Evolutionary conservation across 2,888 invertebrate genomes (phyloP).

Genomic region (Loripinus fragilis): DNA sequence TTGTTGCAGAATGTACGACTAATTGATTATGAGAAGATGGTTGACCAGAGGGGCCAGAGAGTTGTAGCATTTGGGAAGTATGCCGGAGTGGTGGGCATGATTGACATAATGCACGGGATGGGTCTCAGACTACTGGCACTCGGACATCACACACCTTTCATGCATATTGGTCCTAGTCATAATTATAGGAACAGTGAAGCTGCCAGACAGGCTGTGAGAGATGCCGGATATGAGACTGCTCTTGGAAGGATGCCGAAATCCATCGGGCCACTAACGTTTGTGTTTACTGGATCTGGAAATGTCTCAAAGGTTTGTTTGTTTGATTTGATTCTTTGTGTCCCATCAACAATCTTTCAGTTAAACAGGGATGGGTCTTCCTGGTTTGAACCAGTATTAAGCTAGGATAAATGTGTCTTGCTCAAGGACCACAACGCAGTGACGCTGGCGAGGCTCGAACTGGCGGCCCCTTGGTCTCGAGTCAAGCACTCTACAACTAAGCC

Average conservation of each 20-base stretch:
- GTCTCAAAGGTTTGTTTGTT: constrained; percentile 91
- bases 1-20: constrained; percentile 92
- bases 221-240: constrained; percentile 99
- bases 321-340: too few relatives aligned
- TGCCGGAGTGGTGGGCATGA: constrained; percentile 99
- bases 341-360: too few relatives aligned
- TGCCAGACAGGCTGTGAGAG: constrained; percentile 98
- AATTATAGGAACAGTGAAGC: constrained; percentile 99
- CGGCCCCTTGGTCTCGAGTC: too few relatives aligned
- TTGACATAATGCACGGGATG: constrained; percentile 98
- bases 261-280: constrained; percentile 97
- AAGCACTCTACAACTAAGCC: too few relatives aligned
- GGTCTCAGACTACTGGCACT: constrained; percentile 96
- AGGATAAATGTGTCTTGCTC: too few relatives aligned
- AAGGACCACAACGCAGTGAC: too few relatives aligned
- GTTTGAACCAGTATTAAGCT: too few relatives aligned
- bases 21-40: constrained; percentile 98
- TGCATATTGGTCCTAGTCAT: constrained; percentile 99
- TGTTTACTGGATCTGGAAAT: constrained; percentile 99
- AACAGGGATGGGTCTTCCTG: too few relatives aligned
- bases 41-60: constrained; percentile 93
- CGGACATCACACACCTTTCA: constrained; percentile 99
- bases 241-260: constrained; percentile 98
- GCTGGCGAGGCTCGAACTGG: too few relatives aligned
- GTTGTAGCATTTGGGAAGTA: constrained; percentile 99